Evolutionary conservation across 2,888 invertebrate genomes (phyloP).

Genomic region (Lutraria lutraria): DNA sequence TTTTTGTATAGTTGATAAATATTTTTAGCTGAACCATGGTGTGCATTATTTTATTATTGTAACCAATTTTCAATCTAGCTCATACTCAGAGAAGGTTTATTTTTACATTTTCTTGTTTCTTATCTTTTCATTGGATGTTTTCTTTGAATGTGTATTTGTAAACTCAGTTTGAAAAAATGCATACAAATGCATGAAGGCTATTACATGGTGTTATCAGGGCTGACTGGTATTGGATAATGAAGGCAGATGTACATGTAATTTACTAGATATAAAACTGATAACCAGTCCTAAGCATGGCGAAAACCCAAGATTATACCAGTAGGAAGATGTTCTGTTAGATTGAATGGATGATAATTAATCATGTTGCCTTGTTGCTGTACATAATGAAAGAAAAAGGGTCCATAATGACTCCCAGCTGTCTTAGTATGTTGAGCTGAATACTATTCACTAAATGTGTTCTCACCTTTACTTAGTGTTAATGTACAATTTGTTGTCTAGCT

Average conservation of each 20-base stretch:
- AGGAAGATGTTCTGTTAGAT: neutral
- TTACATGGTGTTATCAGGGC: neutral
- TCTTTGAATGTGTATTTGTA: too few relatives aligned
- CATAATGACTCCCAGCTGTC: neutral
- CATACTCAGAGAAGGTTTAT: too few relatives aligned
- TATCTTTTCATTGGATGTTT: too few relatives aligned
- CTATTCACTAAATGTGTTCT: neutral
- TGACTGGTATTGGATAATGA: neutral
- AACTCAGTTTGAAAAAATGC: too few relatives aligned
- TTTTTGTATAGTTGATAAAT: too few relatives aligned
- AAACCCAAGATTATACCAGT: neutral
- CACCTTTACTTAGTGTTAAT: neutral
- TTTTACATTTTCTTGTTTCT: too few relatives aligned
- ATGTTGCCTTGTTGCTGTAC: neutral
- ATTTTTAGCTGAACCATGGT: too few relatives aligned
- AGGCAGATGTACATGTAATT: conserved; percentile 16
- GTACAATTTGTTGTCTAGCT: neutral
- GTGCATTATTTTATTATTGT: too few relatives aligned
- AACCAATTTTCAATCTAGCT: too few relatives aligned
- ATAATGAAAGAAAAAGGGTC: neutral
- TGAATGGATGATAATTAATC: neutral
- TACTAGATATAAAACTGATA: neutral
- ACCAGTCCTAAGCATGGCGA: neutral
- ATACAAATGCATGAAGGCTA: too few relatives aligned
- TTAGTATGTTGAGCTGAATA: neutral